Percentiles rank a stretch among this genome's conserved stretches.
Conservation (phyloP, 2,888 invertebrate genomes). For the Agapostemon virescens region DNA sequence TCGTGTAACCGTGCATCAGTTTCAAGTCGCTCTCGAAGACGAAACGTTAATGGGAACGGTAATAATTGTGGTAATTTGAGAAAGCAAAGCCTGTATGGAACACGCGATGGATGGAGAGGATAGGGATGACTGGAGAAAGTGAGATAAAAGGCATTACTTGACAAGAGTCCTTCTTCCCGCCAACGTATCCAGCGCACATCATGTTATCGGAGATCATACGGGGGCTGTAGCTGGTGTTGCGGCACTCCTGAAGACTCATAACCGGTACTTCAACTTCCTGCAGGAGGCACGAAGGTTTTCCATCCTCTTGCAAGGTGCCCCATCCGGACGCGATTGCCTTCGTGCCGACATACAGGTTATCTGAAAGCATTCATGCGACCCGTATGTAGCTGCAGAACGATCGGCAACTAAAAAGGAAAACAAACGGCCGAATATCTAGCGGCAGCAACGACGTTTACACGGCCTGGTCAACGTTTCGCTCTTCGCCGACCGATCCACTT, state of each 20-base stretch:
- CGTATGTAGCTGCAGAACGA: conserved; percentile 16
- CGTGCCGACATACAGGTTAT: conserved; percentile 86
- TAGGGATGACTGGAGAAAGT: neutral
- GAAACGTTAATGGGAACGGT: neutral
- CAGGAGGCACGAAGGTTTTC: conserved; percentile 90
- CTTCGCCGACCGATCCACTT: conserved; percentile 22
- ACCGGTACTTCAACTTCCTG: conserved; percentile 91
- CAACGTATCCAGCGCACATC: conserved; percentile 91
- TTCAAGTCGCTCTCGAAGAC: neutral
- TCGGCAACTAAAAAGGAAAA: neutral
- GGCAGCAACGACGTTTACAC: neutral
- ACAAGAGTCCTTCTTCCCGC: conserved; percentile 90
- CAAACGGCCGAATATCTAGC: neutral
- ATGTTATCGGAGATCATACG: conserved; percentile 94
- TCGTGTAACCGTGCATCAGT: neutral
- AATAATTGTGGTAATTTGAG: neutral
- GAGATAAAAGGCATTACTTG: conserved; percentile 83
- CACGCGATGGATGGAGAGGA: neutral
- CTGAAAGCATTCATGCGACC: conserved; percentile 77
- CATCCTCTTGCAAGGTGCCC: conserved; percentile 93
- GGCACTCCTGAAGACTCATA: conserved; percentile 79
- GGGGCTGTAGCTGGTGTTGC: conserved; percentile 88
- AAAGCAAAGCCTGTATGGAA: neutral
- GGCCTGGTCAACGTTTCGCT: neutral
- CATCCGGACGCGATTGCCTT: conserved; percentile 91